Evolutionary conservation across 2,888 invertebrate genomes (phyloP), one percentile per base, ranked within the genome.

Genomic region (Lasiommata megera): DNA sequence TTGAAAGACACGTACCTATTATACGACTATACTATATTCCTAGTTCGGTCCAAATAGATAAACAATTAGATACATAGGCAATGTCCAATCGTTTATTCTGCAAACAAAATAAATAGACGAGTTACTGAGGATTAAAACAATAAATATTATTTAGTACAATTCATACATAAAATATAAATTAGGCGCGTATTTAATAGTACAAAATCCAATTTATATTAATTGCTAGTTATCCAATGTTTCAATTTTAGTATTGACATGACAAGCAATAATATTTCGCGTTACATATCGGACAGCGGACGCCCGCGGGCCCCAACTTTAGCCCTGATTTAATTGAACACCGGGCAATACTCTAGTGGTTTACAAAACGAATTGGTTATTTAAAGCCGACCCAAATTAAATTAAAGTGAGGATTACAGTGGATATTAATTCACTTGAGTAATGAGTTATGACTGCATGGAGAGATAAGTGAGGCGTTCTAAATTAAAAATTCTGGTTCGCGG

Each of bases 281-380:
- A 46, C 29, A 16, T 46, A 11, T 11, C 43, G 17, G n/a, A 23
- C 18, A 14, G 18, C 23, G 12, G 17, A 11, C 34, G 46, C 31
- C 48, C 0, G 37, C 18, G 23, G 23, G n/a, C 28, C 18, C 18
- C 40, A 29, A 12, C 28, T 11, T 28, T 54, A 17, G 18, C 9
- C 9, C 28, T 46, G 55, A 55, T 59, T 54, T 40, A 59, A 59
- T 55, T 46, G 16, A 59, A 44, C 50, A 55, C 34, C 31, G 11
- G 34, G 34, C 31, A 51, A 55, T 59, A 51, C 46, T 28, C 40
- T n/a, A 18, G 37, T 23, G 46, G 50, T 51, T 58, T 54, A 51
- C 46, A 37, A 38, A 57, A 51, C 46, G 31, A 46, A 55, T 59
- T 51, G 55, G 28, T 40, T 51, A 18, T 58, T 59, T 59, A 59